Evolutionary conservation across 2,797 vertebrate species (phyloP).

Genomic region (Sebastes miniatus): DNA sequence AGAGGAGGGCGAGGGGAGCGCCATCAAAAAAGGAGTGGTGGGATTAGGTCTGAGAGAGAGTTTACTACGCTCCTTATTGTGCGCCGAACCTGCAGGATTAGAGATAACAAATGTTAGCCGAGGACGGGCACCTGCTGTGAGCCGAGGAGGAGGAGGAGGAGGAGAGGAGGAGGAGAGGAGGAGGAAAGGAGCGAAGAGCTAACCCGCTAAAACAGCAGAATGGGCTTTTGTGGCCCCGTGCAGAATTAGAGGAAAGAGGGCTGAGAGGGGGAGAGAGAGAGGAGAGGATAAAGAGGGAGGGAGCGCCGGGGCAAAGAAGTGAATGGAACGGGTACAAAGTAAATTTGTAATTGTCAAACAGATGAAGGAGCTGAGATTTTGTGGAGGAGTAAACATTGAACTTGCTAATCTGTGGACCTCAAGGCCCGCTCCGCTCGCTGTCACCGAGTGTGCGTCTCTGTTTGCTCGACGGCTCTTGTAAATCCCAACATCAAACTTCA

Average conservation of each 20-base stretch:
- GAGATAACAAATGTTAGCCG: conserved; percentile 84
- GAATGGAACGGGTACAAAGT: conserved; percentile 66
- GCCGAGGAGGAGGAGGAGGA: conserved; percentile 46
- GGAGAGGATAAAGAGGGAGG: conserved; percentile 42
- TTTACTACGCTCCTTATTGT: conserved; percentile 83
- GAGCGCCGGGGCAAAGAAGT: conserved; percentile 40
- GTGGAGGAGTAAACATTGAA: conserved; percentile 63
- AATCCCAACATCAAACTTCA: conserved; percentile 41
- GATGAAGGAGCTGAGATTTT: conserved; percentile 66
- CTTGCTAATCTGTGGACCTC: conserved; percentile 60
- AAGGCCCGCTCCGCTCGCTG: conserved; percentile 32
- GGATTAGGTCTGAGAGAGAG: conserved; percentile 83
- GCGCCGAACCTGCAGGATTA: conserved; percentile 83
- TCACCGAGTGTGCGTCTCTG: neutral
- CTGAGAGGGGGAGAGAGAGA: conserved; percentile 20
- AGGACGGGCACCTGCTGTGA: conserved; percentile 80
- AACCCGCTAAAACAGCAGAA: conserved; percentile 75
- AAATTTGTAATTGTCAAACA: conserved; percentile 74
- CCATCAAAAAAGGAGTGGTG: conserved; percentile 77
- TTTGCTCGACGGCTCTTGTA: conserved; percentile 4
- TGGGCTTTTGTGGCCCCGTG: conserved; percentile 71
- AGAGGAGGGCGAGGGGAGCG: conserved; percentile 66
- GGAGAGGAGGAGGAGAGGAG: conserved; percentile 24
- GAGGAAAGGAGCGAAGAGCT: conserved; percentile 43
- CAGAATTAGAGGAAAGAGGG: conserved; percentile 60